Percentiles rank a stretch among this genome's conserved stretches.
phyloP scores from a whole-genome alignment of 2,113 vertebrate species.

The Zosterops pallidus region DNA sequence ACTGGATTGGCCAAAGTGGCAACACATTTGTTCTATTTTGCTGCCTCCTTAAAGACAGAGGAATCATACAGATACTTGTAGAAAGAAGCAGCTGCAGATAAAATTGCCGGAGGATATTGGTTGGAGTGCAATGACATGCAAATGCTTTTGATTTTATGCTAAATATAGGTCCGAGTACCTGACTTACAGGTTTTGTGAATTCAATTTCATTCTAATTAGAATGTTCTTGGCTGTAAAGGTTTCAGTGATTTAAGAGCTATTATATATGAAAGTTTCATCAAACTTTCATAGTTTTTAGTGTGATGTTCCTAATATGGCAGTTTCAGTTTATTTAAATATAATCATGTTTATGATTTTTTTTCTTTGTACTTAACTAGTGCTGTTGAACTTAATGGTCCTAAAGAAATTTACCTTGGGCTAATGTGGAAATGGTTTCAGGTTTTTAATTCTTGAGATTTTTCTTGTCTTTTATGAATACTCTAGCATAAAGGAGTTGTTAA shows the following conservation, averaged over 20 bases:
- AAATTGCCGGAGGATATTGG: neutral
- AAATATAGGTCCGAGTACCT: neutral
- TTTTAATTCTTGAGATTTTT: neutral
- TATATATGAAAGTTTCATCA: neutral
- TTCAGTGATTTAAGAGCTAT: neutral
- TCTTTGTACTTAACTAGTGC: neutral
- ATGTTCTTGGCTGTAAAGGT: neutral
- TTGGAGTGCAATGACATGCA: neutral
- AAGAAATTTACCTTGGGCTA: neutral
- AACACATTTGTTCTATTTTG: neutral
- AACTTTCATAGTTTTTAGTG: neutral
- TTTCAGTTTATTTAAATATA: neutral
- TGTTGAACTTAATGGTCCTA: neutral
- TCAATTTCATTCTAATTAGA: neutral
- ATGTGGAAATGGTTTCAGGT: neutral
- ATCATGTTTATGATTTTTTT: neutral
- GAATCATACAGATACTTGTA: neutral
- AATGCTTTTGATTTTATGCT: neutral
- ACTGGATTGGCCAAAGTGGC: neutral
- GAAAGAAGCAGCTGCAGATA: constrained; percentile 14
- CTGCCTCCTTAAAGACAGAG: neutral
- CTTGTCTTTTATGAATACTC: neutral
- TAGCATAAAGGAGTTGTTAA: neutral
- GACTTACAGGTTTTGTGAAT: neutral
- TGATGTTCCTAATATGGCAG: neutral